Base-by-base conservation (phyloP, 2,797 vertebrate genomes). In the Enteromius thamalakanensis region DNA sequence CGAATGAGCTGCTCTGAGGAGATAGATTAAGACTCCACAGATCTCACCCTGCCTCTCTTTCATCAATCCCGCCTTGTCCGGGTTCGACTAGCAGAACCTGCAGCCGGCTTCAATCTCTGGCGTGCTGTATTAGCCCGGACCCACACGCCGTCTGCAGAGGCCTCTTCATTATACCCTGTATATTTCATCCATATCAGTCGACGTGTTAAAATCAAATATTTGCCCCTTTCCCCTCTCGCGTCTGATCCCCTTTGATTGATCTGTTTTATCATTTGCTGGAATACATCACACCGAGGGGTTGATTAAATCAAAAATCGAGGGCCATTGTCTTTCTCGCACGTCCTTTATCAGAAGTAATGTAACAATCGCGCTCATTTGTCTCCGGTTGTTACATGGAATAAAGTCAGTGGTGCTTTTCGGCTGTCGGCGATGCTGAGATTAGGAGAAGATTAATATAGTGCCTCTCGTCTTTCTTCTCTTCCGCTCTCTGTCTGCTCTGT, bases 1-100 rank as follows among this genome's bases (percentile, higher is more conserved):
- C 97, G 95, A 96, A 98, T 98, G 96, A 97, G 95, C 94, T 93
- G 92, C 95, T 95, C 94, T 96, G 96, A 95, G 94, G 96, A 97
- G 97, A 98, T 98, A 97, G 98, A 99, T 97, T 93, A 98, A 96
- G 97, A 97, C 96, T 98, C 96, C 90, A 94, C 94, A 94, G 95
- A 94, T 93, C 89, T 86, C 71, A 77, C n/a, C 80, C 75, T 94
- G 95, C 95, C 94, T 95, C 94, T 95, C 94, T 94, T 95, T 94
- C 92, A 94, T 88, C 87, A 88, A 80, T 87, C 86, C 81, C 91
- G 91, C 82, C 86, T 79, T 72, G 89, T 76, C 72, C 84, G 71
- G 84, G 93, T 96, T 95, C 12, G 34, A 40, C 40, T 68, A 80
- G 82, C 49, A 42, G 65, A 76, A 79, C 65, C 84, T 77, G 70